These are phyloP conservation scores for Helicoverpa armigera DNA, from an alignment of 1,140 invertebrate species.

Conservation along the genomic window DNA sequence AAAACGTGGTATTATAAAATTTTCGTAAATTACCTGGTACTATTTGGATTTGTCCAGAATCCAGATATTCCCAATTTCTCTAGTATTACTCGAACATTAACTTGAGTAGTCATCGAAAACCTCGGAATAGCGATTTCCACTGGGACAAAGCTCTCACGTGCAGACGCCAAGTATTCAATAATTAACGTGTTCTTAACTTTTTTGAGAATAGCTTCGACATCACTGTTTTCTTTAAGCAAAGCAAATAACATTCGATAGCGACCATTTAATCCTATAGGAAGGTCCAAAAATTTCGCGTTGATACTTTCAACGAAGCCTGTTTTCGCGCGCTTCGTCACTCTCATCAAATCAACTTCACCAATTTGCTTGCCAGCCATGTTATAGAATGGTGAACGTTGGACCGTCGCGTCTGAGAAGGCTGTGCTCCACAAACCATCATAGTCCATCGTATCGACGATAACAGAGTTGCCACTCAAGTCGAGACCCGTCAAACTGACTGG, in stretches of 20 bases:
- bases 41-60: slow-evolving; percentile 37
- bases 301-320: slow-evolving; percentile 5
- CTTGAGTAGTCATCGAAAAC: slow-evolving; percentile 3
- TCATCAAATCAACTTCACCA: slow-evolving; percentile 38
- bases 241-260: slow-evolving; percentile 34
- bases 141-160: neutral
- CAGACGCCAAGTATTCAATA: neutral
- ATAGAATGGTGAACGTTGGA: slow-evolving; percentile 28
- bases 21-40: slow-evolving; percentile 33
- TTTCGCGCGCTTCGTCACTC: slow-evolving; percentile 5
- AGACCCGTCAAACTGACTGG: neutral
- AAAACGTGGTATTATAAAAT: neutral
- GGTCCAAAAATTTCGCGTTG: slow-evolving; percentile 41
- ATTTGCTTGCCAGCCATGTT: neutral
- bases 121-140: slow-evolving; percentile 30
- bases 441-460: slow-evolving; percentile 32
- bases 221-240: neutral
- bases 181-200: neutral
- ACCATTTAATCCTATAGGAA: slow-evolving; percentile 28
- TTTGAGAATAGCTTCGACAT: neutral
- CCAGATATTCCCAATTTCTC: slow-evolving; percentile 20
- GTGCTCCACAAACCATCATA: slow-evolving; percentile 37
- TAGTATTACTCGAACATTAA: slow-evolving; percentile 25
- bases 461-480: slow-evolving; percentile 38
- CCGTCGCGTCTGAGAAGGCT: slow-evolving; percentile 17